Percentiles rank a stretch among this genome's conserved stretches.
These are phyloP conservation scores for Emmelina monodactyla DNA, from an alignment of 2,888 invertebrate species.

Conservation along the genomic window DNA sequence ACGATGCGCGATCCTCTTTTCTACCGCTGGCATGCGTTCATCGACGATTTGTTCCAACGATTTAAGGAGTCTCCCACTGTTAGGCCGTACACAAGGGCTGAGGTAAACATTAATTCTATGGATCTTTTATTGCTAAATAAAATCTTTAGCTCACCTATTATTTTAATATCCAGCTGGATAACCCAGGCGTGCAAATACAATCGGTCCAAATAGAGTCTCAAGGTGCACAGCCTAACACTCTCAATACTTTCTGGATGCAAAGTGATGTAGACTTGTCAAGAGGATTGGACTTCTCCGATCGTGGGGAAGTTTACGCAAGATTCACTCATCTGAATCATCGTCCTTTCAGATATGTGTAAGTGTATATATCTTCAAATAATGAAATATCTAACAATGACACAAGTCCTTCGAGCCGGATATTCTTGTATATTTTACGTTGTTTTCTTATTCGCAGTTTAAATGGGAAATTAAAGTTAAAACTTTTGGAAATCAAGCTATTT, in stretches of 20 bases:
- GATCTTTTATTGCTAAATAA: neutral
- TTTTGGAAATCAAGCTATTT: too few species aligned
- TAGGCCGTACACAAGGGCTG: conserved; percentile 40
- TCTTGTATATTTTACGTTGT: too few species aligned
- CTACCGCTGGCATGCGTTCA: conserved; percentile 84
- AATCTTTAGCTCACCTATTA: neutral
- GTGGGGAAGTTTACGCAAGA: conserved; percentile 74
- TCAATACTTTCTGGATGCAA: conserved; percentile 81
- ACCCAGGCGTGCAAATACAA: conserved; percentile 65
- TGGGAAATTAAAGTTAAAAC: too few species aligned
- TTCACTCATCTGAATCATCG: conserved; percentile 82
- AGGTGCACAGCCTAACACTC: conserved; percentile 56
- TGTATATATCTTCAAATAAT: too few species aligned
- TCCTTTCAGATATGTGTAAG: conserved; percentile 71
- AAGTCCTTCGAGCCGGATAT: too few species aligned
- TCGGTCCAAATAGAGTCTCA: conserved; percentile 52
- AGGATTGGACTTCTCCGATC: conserved; percentile 78
- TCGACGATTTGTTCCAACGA: conserved; percentile 77
- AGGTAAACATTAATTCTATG: conserved; percentile 25
- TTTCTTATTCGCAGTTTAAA: too few species aligned
- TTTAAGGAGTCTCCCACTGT: conserved; percentile 65
- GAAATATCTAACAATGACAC: too few species aligned
- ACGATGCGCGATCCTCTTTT: conserved; percentile 89
- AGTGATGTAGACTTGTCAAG: conserved; percentile 81
- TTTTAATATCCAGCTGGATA: conserved; percentile 56